A percentile compares a stretch with the other conserved stretches of the same genome.
Evolutionary conservation across 2,113 vertebrate genomes (phyloP).

Genomic region (Pithys albifrons): DNA sequence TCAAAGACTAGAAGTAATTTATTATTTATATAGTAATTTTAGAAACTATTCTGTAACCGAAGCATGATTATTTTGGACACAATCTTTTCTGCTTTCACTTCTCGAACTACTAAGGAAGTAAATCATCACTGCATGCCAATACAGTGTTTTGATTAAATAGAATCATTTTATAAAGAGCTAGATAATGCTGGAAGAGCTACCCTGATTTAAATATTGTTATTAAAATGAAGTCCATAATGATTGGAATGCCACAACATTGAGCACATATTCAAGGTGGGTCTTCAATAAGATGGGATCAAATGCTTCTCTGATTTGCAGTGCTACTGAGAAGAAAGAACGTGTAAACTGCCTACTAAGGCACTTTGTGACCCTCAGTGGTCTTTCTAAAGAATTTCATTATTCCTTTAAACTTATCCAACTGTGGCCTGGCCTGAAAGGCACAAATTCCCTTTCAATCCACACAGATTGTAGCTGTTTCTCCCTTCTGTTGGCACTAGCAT

Average conservation of each 20-base stretch:
- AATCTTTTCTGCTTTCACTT: constrained; percentile 19
- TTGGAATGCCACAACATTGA: background rate
- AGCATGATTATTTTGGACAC: background rate
- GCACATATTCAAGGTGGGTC: background rate
- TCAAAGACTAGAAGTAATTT: background rate
- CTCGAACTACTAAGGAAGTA: constrained; percentile 19
- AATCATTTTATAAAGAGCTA: background rate
- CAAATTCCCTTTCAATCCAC: background rate
- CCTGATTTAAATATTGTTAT: background rate
- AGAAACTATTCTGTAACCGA: constrained; percentile 1
- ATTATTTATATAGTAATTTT: constrained; percentile 9
- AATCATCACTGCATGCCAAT: constrained; percentile 14
- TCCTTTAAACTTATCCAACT: background rate
- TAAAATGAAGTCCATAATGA: background rate
- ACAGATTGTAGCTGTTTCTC: background rate
- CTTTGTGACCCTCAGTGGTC: background rate
- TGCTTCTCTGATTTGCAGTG: background rate
- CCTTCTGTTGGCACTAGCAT: background rate
- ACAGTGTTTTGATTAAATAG: constrained; percentile 39
- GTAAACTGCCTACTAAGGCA: background rate
- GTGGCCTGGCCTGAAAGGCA: background rate
- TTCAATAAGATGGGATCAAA: background rate
- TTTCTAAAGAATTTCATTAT: background rate
- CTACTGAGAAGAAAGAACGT: background rate
- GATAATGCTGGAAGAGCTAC: background rate